Evolutionary conservation across 2,888 invertebrate genomes (phyloP), one percentile per base, ranked within the genome.

Genomic region (Thecophora atra): DNA sequence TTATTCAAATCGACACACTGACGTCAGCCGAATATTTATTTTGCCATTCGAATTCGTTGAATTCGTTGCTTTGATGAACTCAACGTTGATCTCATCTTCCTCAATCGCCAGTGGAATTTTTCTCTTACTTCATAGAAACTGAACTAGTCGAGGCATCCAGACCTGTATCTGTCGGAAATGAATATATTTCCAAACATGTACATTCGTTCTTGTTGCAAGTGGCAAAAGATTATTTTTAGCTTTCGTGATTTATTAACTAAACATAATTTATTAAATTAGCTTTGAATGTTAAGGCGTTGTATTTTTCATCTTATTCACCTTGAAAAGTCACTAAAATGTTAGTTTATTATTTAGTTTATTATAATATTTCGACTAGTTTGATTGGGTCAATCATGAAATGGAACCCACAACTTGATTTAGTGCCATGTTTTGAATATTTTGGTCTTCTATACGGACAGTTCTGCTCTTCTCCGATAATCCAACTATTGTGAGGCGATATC

Each of bases 11-110:
- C 11, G 37, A 30, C 19, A 60, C 17, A 37, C 26, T 60, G 60
- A 60, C 60, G 60, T 60, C 60, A 60, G 26, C n/a, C 5, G 13
- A 28, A 60, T 17, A 28, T 3, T 13, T 13, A 21, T n/a, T 0
- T 63, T 37, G 3, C 30, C 42, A 42, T 63, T 37, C 63, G 19
- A 63, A 37, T 21, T 42, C 11, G n/a, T 11, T 21, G 63, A 63
- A 63, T 19, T 24, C 63, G 17, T 19, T 42, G 42, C 37, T 30
- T 42, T 7, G 63, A 44, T n/a, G 42, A n/a, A 19, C 19, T 13
- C 19, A 37, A 37, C 63, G 44, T 7, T 19, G 42, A 63, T 13
- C 28, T 63, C n/a, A 47, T 47, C 11, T 37, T 8, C 6, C 6
- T 37, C 7, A 37, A 37, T 6, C 37, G 11, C 37, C 6, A 37